A percentile compares a stretch with the other conserved stretches of the same genome.
Conservation (phyloP, 2,888 invertebrate genomes). For the Temnothorax ravouxi region DNA sequence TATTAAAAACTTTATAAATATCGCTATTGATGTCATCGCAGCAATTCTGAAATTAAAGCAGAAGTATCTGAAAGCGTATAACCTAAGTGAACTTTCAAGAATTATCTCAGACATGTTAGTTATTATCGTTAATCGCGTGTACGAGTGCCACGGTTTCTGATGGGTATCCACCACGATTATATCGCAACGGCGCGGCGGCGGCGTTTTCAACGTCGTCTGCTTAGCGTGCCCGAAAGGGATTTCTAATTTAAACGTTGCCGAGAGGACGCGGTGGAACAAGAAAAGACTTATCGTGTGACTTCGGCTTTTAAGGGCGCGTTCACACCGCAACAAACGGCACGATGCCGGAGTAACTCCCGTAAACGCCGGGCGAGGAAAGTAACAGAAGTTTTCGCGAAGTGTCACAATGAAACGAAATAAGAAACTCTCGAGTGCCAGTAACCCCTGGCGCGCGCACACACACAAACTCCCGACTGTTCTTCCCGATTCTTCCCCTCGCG, state of each 20-base stretch:
- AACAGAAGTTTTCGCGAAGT: slow-evolving; percentile 37
- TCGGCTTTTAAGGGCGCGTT: slow-evolving; percentile 69
- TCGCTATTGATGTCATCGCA: not conserved
- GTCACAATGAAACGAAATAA: slow-evolving; percentile 61
- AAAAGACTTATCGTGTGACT: slow-evolving; percentile 66
- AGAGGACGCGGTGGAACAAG: slow-evolving; percentile 64
- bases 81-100: slow-evolving; percentile 36
- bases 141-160: slow-evolving; percentile 20
- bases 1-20: not conserved
- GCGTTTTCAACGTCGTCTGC: slow-evolving; percentile 51
- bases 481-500: not conserved
- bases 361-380: slow-evolving; percentile 40
- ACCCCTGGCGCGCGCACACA: slow-evolving; percentile 14
- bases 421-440: slow-evolving; percentile 52
- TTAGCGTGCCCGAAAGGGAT: slow-evolving; percentile 64
- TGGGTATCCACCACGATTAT: slow-evolving; percentile 43
- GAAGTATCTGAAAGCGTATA: not conserved
- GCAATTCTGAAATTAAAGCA: slow-evolving; percentile 10
- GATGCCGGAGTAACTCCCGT: slow-evolving; percentile 36
- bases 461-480: slow-evolving; percentile 31
- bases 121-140: slow-evolving; percentile 47
- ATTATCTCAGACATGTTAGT: slow-evolving; percentile 28
- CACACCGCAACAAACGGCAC: slow-evolving; percentile 54
- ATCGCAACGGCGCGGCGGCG: slow-evolving; percentile 54
- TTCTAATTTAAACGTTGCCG: slow-evolving; percentile 74